These are phyloP conservation scores for Varanus komodoensis DNA, from an alignment of 2,113 vertebrate species.

Conservation along the genomic window DNA sequence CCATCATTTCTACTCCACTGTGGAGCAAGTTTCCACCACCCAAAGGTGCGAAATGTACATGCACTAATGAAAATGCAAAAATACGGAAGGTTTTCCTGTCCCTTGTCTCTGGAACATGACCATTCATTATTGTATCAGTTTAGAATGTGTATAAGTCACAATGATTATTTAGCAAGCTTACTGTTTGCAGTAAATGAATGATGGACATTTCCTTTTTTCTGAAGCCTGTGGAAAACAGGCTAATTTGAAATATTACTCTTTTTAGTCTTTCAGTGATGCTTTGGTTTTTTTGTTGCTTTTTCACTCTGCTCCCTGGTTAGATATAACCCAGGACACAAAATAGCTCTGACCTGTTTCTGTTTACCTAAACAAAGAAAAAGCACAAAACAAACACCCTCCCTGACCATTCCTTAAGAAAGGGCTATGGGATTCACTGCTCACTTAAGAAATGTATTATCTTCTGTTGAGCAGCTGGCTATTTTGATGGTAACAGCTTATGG, in stretches of 20 bases:
- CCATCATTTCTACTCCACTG: not conserved
- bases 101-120: not conserved
- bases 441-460: too few species aligned
- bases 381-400: too few species aligned
- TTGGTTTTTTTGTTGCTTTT: not conserved
- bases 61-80: not conserved
- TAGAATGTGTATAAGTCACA: not conserved
- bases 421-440: too few species aligned
- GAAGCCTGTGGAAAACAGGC: not conserved
- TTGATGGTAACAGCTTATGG: too few species aligned
- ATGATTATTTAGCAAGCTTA: not conserved
- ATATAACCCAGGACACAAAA: not conserved
- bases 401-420: too few species aligned
- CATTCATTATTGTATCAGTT: not conserved
- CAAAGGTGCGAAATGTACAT: not conserved
- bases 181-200: not conserved
- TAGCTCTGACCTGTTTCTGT: not conserved
- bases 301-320: too few species aligned
- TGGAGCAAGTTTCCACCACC: not conserved
- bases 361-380: too few species aligned
- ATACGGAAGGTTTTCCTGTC: not conserved
- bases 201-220: not conserved
- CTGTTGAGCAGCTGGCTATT: too few species aligned
- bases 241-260: not conserved
- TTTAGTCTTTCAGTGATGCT: not conserved